Conservation (phyloP, 2,888 invertebrate genomes). For the Maniola hyperantus region DNA sequence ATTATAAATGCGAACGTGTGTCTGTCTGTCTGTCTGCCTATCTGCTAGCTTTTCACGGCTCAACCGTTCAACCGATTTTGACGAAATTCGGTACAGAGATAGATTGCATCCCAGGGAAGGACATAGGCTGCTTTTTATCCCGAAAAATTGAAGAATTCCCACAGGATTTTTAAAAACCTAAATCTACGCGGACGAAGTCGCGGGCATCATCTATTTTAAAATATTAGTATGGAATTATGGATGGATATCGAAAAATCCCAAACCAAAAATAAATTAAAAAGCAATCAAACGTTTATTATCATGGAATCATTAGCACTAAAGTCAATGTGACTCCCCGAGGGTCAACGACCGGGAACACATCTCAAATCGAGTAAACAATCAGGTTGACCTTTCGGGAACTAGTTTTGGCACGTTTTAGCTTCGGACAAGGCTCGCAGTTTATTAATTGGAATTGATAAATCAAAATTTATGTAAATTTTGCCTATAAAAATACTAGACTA, state of each 20-base stretch:
- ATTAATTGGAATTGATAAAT: conserved; percentile 2
- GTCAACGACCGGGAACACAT: conserved; percentile 23
- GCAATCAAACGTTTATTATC: conserved; percentile 6
- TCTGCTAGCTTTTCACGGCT: too few relatives aligned
- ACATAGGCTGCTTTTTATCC: too few relatives aligned
- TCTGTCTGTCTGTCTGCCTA: too few relatives aligned
- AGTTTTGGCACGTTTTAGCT: conserved; percentile 23
- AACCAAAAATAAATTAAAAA: conserved; percentile 3
- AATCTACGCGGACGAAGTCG: too few relatives aligned
- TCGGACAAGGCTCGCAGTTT: conserved; percentile 29
- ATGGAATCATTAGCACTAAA: neutral
- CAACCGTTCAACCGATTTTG: too few relatives aligned
- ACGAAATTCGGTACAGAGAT: too few relatives aligned
- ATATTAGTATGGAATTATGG: too few relatives aligned
- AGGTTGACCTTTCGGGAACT: conserved; percentile 33
- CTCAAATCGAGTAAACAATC: conserved; percentile 33
- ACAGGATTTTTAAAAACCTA: too few relatives aligned
- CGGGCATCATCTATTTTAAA: too few relatives aligned
- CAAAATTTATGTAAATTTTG: conserved; percentile 4
- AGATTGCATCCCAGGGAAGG: too few relatives aligned
- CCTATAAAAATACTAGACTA: neutral
- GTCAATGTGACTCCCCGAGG: conserved; percentile 25
- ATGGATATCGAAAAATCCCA: neutral
- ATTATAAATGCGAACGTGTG: too few relatives aligned
- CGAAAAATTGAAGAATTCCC: too few relatives aligned